phyloP scores from a whole-genome alignment of 2,113 vertebrate genomes.

The Budorcas taxicolor region DNA sequence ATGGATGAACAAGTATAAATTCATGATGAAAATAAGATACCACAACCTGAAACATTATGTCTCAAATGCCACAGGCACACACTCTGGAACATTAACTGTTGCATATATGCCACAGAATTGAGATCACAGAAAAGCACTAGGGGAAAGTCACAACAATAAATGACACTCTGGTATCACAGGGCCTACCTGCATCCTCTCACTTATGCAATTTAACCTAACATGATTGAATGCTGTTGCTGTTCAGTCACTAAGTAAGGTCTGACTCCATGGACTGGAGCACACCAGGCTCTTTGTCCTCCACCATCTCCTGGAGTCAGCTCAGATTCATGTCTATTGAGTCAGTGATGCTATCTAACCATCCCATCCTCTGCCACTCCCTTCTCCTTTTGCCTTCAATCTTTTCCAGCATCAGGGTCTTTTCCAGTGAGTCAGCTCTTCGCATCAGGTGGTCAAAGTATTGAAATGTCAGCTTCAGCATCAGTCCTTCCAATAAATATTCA shows the following conservation, averaged over 20 bases:
- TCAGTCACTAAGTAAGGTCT: neutral
- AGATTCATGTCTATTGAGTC: neutral
- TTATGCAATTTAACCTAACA: neutral
- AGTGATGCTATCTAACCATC: neutral
- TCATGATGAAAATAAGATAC: neutral
- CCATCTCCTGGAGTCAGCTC: neutral
- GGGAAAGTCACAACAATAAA: neutral
- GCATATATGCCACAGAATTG: neutral
- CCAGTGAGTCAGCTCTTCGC: neutral
- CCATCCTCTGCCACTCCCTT: neutral
- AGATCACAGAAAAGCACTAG: neutral
- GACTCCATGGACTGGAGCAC: neutral
- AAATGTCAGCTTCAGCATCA: neutral
- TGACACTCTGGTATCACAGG: neutral
- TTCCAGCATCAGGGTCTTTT: neutral
- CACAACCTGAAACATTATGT: neutral
- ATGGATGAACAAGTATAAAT: neutral
- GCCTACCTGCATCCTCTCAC: neutral
- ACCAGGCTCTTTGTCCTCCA: neutral
- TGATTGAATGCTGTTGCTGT: neutral
- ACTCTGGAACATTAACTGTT: neutral
- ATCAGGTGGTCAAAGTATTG: neutral
- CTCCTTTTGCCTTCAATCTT: neutral
- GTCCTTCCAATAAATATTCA: neutral
- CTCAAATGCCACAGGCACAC: neutral